Evolutionary conservation across 2,113 vertebrate genomes (phyloP), one percentile per base, ranked within the genome.

Genomic region (Trichomycterus rosablanca): DNA sequence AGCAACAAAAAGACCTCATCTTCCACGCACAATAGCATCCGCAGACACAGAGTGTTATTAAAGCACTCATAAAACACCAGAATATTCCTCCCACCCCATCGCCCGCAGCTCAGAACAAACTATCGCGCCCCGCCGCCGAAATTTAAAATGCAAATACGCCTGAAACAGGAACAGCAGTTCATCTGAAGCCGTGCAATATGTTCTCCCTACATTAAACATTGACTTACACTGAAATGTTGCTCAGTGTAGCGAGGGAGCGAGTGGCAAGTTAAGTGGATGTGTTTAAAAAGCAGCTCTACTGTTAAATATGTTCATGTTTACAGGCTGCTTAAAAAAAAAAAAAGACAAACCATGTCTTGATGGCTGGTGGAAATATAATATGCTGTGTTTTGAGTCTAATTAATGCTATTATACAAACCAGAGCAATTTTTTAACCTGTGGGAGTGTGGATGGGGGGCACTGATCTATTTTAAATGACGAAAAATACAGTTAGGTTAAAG

Each of bases 71-170:
- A 24, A 46, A 55, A 39, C 42, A 18, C 12, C 12, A 3, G 37
- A 53, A 53, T 53, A 48, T 56, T 65, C 42, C 32, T 39, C 52
- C 43, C 32, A 65, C 16, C 30, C 30, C 14, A 12, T 19, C 11
- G 22, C 61, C 61, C 34, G 19, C 39, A 45, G 60, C 39, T 7
- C 24, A 34, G 39, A 35, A 35, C 39, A 54, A 54, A 45, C 40
- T 18, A 24, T 14, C 26, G 61, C 40, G 7, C 49, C n/a, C 49
- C 49, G 3, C 28, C 3, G n/a, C n/a, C 1, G 20, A 63, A 11
- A 22, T 63, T 39, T 16, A 30, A 63, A 63, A 63, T 28, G 62
- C 62, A 65, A 56, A 56, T 43, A 28, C 2, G 6, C 35, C 43
- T 28, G 15, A 63, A 53, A 24, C 7, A 12, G 14, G 5, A 34